Evolutionary conservation across 2,113 vertebrate genomes (phyloP).

Genomic region (Amblyopsis rosae): DNA sequence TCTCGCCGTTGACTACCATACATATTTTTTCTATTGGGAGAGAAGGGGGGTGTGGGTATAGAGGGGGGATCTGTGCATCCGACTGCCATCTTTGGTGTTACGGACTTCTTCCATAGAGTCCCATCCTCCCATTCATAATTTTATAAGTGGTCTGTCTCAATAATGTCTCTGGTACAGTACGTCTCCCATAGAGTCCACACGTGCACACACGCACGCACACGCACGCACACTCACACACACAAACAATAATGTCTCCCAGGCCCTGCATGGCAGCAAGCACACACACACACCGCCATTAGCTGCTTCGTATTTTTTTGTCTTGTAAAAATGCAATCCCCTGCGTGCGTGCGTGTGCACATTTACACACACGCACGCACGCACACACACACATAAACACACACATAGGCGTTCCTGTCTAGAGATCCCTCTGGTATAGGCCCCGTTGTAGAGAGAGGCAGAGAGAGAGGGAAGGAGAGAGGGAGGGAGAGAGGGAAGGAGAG

Average conservation of each 20-base stretch:
- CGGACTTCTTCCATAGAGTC: too few relatives aligned
- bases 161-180: too few relatives aligned
- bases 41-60: too few relatives aligned
- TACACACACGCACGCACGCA: slow-evolving; percentile 12
- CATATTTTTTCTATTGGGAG: too few relatives aligned
- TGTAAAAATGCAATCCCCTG: slow-evolving; percentile 67
- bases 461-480: neutral
- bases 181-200: neutral
- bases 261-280: slow-evolving; percentile 67
- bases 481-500: slow-evolving; percentile 20
- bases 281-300: slow-evolving; percentile 69
- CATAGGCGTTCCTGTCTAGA: slow-evolving; percentile 47
- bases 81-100: too few relatives aligned
- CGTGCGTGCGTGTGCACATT: neutral
- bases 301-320: slow-evolving; percentile 80
- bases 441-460: slow-evolving; percentile 1
- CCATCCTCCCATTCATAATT: too few relatives aligned
- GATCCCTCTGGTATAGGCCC: slow-evolving; percentile 56
- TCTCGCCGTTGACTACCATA: too few relatives aligned
- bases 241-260: slow-evolving; percentile 52
- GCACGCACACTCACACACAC: slow-evolving; percentile 29
- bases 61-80: too few relatives aligned
- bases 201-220: slow-evolving; percentile 30
- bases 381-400: slow-evolving; percentile 4
- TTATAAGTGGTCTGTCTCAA: slow-evolving; percentile 65